Evolutionary conservation across 2,888 invertebrate genomes (phyloP).

Genomic region (Operophtera brumata): DNA sequence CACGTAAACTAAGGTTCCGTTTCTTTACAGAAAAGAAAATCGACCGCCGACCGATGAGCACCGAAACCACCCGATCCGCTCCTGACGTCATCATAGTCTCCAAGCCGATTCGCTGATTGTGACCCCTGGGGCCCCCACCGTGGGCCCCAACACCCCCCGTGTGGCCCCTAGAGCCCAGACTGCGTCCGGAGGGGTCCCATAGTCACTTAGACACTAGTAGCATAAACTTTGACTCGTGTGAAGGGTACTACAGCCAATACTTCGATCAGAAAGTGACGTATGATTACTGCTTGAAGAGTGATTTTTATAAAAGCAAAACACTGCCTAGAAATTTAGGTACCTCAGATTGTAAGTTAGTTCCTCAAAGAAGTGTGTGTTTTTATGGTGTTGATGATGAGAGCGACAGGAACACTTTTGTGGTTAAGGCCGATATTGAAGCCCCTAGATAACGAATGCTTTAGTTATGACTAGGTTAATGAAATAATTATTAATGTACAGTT

Average conservation of each 20-base stretch:
- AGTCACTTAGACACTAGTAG: conserved; percentile 56
- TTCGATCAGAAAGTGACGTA: conserved; percentile 65
- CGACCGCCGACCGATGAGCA: conserved; percentile 86
- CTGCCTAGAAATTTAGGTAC: conserved; percentile 69
- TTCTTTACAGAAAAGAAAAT: conserved; percentile 66
- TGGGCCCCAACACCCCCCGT: conserved; percentile 73
- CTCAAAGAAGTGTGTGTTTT: conserved; percentile 64
- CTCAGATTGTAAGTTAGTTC: conserved; percentile 48
- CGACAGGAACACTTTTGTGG: conserved; percentile 53
- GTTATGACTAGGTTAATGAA: conserved; percentile 22
- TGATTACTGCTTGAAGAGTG: conserved; percentile 73
- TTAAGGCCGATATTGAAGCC: conserved; percentile 64
- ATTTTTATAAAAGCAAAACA: conserved; percentile 60
- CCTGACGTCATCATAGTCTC: conserved; percentile 91
- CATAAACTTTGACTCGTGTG: conserved; percentile 58
- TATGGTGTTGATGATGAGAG: conserved; percentile 56
- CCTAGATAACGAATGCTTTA: conserved; percentile 64
- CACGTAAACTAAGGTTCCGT: too few relatives aligned
- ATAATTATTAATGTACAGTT: not conserved
- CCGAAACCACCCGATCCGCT: conserved; percentile 92
- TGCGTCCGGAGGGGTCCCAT: conserved; percentile 60
- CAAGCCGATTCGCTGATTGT: conserved; percentile 78
- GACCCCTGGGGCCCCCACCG: conserved; percentile 74
- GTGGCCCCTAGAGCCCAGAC: conserved; percentile 47
- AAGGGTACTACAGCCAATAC: conserved; percentile 68